Percentiles rank a stretch among this genome's conserved stretches.
Conservation (phyloP, 2,113 vertebrate genomes). For the Jacana jacana region DNA sequence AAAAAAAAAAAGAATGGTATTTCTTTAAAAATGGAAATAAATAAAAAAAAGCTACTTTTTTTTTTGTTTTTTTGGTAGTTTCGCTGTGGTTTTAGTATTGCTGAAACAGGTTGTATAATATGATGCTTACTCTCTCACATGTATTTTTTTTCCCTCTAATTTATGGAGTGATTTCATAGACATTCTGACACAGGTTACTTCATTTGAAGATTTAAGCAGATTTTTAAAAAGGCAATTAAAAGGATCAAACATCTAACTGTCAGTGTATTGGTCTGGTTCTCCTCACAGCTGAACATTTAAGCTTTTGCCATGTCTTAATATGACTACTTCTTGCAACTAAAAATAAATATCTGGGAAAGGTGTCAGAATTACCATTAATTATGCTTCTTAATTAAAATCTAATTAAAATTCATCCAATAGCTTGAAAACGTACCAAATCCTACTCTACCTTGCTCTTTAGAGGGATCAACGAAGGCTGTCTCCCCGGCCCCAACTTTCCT, state of each 20-base stretch:
- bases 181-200: not conserved
- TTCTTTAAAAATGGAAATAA: not conserved
- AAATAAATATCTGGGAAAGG: conserved; percentile 18
- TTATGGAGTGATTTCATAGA: conserved; percentile 28
- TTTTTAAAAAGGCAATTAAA: not conserved
- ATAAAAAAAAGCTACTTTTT: not conserved
- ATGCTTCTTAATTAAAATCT: conserved; percentile 32
- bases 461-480: not conserved
- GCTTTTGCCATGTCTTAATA: not conserved
- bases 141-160: not conserved
- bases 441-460: not conserved
- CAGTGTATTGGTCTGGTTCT: not conserved
- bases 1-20: not conserved
- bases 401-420: not conserved
- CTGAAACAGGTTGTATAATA: not conserved
- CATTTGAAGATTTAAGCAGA: conserved; percentile 10
- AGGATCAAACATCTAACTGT: not conserved
- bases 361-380: conserved; percentile 34
- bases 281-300: conserved; percentile 3
- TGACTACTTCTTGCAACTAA: not conserved
- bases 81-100: not conserved
- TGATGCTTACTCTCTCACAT: not conserved
- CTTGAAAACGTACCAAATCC: not conserved
- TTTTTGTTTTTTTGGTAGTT: not conserved
- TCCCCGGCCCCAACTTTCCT: not conserved